phyloP scores from a whole-genome alignment of 2,797 vertebrate genomes.

The Epinephelus malabaricus region DNA sequence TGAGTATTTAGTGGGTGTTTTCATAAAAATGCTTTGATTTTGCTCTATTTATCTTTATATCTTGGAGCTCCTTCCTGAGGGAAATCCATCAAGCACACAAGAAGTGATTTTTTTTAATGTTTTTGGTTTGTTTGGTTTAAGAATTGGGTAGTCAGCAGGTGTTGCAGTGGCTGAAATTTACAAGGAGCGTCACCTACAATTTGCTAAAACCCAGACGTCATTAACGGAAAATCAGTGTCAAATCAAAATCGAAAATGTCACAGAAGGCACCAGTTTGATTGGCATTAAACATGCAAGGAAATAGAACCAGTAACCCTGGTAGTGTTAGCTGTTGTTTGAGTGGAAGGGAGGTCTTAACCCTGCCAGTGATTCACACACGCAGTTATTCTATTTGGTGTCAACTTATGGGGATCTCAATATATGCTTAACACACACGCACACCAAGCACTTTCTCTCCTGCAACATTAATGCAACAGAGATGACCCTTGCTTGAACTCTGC shows the following conservation, averaged over 20 bases:
- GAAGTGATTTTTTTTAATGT: background rate
- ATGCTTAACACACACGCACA: constrained; percentile 57
- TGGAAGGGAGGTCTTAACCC: background rate
- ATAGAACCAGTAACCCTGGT: background rate
- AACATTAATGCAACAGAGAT: constrained; percentile 76
- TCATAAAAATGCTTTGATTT: background rate
- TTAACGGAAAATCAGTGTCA: background rate
- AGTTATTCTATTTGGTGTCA: constrained; percentile 35
- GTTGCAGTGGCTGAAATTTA: background rate
- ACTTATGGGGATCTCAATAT: constrained; percentile 49
- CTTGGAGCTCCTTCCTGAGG: background rate
- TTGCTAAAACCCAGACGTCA: background rate
- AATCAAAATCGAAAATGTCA: too few species aligned
- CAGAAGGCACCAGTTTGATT: background rate
- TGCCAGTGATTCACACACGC: constrained; percentile 10
- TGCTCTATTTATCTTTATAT: background rate
- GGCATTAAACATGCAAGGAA: background rate
- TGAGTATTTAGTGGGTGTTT: background rate
- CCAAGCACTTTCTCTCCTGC: constrained; percentile 59
- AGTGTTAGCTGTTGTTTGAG: constrained; percentile 6
- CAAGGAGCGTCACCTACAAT: background rate
- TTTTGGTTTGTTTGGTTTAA: background rate
- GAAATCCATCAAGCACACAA: background rate
- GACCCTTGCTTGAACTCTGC: constrained; percentile 77
- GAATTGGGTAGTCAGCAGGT: background rate